Base-by-base conservation (phyloP, 2,888 invertebrate species). In the Aphidoletes aphidimyza region DNA sequence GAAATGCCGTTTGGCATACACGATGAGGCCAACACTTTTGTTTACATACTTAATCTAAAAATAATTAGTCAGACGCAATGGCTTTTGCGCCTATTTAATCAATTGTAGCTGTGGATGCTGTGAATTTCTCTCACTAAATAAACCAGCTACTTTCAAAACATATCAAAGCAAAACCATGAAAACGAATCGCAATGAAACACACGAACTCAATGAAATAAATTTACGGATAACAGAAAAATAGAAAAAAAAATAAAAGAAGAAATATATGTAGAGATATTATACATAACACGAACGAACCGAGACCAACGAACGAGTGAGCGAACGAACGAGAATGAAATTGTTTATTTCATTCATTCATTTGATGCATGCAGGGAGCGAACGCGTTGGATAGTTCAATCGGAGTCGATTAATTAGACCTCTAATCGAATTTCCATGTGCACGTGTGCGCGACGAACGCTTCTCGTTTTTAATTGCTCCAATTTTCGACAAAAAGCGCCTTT, bases 1-100 rank as follows among this genome's bases (percentile, higher is more conserved):
- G 2, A 19, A 17, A 17, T 11, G 17, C 3, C 26, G 42, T 42
- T 42, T 42, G 42, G 42, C 42, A 42, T 26, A 26, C 26, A 54
- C 54, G n/a, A 11, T 47, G 47, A 5, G 54, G 22, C 17, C 69
- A 26, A 69, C 69, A 69, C 69, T 69, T 69, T 81, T 81, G 81
- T 81, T 81, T 81, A 81, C 37, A 37, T 37, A 81, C 22, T 81
- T 37, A 81, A 81, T 81, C 81, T 81, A 81, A 81, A 81, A 81
- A 81, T 81, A 81, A 81, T 81, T 81, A 78, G 78, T 36, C 19
- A 37, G 37, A 81, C 81, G 81, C 37, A 81, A 81, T 81, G 37
- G 37, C 1, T 81, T 81, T 37, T 37, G 81, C 81, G 81, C 37
- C 37, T 37, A 37, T 81, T 81, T 37, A 81, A 81, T 81, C 37